phyloP scores from a whole-genome alignment of 2,888 invertebrate species.

The Megaustenia siamemsis region DNA sequence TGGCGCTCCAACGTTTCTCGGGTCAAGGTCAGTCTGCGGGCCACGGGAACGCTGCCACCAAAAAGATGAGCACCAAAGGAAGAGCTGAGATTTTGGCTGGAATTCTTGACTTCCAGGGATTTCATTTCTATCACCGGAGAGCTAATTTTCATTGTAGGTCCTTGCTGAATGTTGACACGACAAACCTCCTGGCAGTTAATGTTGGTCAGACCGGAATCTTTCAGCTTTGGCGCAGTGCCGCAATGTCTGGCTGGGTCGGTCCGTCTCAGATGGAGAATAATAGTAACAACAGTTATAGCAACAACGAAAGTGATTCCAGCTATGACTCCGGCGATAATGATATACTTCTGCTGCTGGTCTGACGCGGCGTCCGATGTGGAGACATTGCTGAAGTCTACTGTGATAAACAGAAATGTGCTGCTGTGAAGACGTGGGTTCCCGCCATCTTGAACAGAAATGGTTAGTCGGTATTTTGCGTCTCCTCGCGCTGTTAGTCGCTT shows the following conservation, averaged over 20 bases:
- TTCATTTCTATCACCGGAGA: neutral
- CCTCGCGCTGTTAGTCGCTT: conserved; percentile 57
- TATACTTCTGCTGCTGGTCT: conserved; percentile 50
- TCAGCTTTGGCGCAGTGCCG: conserved; percentile 9
- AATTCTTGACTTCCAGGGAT: neutral
- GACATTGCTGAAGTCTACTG: conserved; percentile 60
- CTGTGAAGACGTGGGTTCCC: conserved; percentile 60
- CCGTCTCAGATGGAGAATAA: conserved; percentile 53
- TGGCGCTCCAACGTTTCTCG: conserved; percentile 26
- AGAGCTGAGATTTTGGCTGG: neutral
- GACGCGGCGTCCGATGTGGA: conserved; percentile 35
- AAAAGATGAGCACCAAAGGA: conserved; percentile 17
- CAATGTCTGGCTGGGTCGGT: conserved; percentile 35
- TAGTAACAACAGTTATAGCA: conserved; percentile 53
- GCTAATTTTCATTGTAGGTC: neutral
- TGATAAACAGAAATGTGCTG: conserved; percentile 60
- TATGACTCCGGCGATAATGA: conserved; percentile 57
- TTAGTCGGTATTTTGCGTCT: conserved; percentile 58
- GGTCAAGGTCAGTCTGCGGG: neutral
- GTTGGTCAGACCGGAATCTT: neutral
- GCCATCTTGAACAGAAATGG: conserved; percentile 61
- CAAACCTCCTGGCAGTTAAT: neutral
- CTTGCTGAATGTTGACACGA: neutral
- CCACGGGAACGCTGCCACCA: neutral
- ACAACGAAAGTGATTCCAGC: conserved; percentile 57